Conservation (phyloP, 1,140 invertebrate genomes). For the Apolygus lucorum region DNA sequence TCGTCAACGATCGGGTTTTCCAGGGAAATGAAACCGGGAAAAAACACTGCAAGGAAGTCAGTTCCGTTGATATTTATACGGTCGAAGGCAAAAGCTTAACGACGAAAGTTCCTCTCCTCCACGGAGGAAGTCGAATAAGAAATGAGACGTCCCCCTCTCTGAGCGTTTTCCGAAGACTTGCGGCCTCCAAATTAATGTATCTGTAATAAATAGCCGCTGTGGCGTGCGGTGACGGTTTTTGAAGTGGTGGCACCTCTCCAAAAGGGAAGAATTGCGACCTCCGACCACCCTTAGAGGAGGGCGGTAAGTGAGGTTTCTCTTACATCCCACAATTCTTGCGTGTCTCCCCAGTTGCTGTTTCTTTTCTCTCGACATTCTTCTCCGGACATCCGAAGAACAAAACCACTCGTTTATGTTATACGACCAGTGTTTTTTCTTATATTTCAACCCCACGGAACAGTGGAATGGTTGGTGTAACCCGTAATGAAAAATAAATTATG, state of each 20-base stretch:
- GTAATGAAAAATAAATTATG: not conserved
- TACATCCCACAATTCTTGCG: not conserved
- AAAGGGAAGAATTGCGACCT: not conserved
- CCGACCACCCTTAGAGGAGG: not conserved
- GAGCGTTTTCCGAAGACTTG: slow-evolving; percentile 5
- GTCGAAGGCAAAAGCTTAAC: slow-evolving; percentile 1
- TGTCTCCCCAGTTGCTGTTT: not conserved
- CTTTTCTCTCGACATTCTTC: not conserved
- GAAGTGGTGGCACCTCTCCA: slow-evolving; percentile 16
- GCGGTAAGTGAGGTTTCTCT: not conserved
- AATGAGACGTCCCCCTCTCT: slow-evolving; percentile 11
- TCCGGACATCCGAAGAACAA: not conserved
- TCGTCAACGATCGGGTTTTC: not conserved
- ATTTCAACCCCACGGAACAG: not conserved
- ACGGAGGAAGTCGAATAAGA: slow-evolving; percentile 17
- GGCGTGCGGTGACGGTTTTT: slow-evolving; percentile 13
- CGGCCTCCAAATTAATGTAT: slow-evolving; percentile 19
- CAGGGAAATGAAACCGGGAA: not conserved
- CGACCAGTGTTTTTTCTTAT: too few relatives aligned
- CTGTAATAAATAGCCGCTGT: slow-evolving; percentile 14
- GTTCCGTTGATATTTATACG: slow-evolving; percentile 16
- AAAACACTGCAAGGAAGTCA: not conserved
- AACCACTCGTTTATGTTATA: not conserved
- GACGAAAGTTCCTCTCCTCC: slow-evolving; percentile 1
- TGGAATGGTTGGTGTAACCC: not conserved